A percentile compares a stretch with the other conserved stretches of the same genome.
phyloP scores from a whole-genome alignment of 2,113 vertebrate species.

The Heteronetta atricapilla region DNA sequence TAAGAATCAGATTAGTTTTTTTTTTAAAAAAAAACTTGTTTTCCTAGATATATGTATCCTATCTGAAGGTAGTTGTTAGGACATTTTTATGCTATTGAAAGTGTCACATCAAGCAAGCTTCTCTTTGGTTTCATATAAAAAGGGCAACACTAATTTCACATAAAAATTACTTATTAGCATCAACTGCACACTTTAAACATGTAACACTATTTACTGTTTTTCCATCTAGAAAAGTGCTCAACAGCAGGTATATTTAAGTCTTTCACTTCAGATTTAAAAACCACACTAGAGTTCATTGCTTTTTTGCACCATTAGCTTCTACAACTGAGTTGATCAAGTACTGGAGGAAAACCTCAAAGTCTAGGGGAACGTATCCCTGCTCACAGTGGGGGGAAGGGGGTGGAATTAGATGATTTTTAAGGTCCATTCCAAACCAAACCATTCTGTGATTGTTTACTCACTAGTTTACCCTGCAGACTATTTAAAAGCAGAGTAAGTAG shows the following conservation, averaged over 20 bases:
- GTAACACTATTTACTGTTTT: neutral
- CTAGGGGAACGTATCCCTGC: neutral
- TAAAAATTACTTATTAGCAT: neutral
- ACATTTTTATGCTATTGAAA: neutral
- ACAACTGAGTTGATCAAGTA: neutral
- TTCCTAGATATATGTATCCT: neutral
- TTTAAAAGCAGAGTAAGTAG: neutral
- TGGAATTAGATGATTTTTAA: too few relatives aligned
- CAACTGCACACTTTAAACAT: neutral
- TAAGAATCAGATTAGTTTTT: neutral
- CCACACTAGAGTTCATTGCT: neutral
- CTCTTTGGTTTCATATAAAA: neutral
- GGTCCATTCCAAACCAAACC: too few relatives aligned
- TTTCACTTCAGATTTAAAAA: neutral
- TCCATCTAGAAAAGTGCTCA: neutral
- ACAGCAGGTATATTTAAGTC: neutral
- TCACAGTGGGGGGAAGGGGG: too few relatives aligned
- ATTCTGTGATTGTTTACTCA: neutral
- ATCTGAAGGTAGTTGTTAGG: neutral
- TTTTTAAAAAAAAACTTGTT: too few relatives aligned
- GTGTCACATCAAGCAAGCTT: neutral
- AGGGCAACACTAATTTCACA: neutral
- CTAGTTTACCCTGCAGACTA: neutral
- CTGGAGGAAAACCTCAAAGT: neutral
- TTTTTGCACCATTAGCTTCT: neutral